Percentiles rank a stretch among this genome's conserved stretches.
phyloP scores from a whole-genome alignment of 2,113 vertebrate species.

The Strix uralensis region DNA sequence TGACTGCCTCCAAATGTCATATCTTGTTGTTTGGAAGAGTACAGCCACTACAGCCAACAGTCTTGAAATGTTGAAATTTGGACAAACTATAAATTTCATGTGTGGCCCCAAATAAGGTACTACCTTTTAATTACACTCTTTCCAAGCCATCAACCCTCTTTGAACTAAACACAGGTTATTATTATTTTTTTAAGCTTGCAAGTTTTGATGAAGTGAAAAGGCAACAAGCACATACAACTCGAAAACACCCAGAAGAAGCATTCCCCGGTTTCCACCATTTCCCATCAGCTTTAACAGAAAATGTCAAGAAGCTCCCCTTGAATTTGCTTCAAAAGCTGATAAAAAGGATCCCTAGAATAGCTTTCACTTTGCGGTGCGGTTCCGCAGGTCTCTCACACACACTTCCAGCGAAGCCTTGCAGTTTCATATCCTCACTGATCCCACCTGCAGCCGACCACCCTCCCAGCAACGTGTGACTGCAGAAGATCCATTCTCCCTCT shows the following conservation, averaged over 20 bases:
- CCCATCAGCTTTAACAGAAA: neutral
- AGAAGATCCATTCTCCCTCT: neutral
- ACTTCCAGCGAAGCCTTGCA: neutral
- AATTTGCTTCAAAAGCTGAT: neutral
- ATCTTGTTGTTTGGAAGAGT: neutral
- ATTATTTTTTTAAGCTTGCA: neutral
- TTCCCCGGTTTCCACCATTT: neutral
- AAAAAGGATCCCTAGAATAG: neutral
- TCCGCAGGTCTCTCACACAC: neutral
- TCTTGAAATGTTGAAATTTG: neutral
- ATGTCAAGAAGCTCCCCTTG: neutral
- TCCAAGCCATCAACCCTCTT: neutral
- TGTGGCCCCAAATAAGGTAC: neutral
- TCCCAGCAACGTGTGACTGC: neutral
- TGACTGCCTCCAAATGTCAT: neutral
- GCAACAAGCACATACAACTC: neutral
- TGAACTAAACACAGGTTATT: neutral
- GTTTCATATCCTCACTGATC: neutral
- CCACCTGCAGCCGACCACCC: neutral
- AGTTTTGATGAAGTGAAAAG: neutral
- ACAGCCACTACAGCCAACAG: neutral
- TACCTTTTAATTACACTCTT: neutral
- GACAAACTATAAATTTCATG: neutral
- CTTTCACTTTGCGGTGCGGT: fast-evolving
- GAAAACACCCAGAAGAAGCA: neutral